Conservation (phyloP, 30 jellyfish, hydroid and myxozoan genomes). For the Pelagia noctiluca region DNA sequence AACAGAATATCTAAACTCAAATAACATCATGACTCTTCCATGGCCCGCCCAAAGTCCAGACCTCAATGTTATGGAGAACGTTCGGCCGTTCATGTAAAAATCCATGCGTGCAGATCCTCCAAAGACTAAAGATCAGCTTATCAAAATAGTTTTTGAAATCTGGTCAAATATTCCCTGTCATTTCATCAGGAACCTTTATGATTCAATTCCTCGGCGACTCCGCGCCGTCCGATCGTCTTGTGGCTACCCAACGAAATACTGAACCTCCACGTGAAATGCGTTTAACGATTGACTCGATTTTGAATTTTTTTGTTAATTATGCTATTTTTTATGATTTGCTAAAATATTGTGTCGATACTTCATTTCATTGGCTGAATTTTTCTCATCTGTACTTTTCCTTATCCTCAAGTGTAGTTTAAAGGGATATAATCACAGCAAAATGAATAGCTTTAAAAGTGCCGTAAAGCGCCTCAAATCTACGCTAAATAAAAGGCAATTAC, state of each 20-base stretch:
- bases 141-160: background rate
- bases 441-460: too few relatives aligned
- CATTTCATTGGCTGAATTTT: too few relatives aligned
- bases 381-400: too few relatives aligned
- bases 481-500: too few relatives aligned
- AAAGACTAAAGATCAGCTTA: constrained; percentile 2
- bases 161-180: background rate
- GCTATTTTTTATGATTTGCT: background rate
- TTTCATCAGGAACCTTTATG: background rate
- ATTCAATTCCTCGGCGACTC: constrained; percentile 18
- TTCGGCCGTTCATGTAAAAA: constrained; percentile 25
- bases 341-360: too few relatives aligned
- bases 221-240: background rate
- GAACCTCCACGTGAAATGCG: background rate
- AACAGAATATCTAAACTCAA: background rate
- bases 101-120: background rate
- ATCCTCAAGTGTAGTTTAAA: too few relatives aligned
- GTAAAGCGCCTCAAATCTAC: too few relatives aligned
- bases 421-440: too few relatives aligned
- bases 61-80: constrained; percentile 19
- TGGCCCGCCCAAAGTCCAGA: constrained; percentile 51
- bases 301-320: background rate
- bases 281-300: background rate
- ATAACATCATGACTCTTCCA: constrained; percentile 4
- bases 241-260: constrained; percentile 16